Percentiles rank a stretch among this genome's conserved stretches.
These are phyloP conservation scores for Sorex fumeus DNA, from an alignment of 2,113 vertebrate genomes.

Conservation along the genomic window DNA sequence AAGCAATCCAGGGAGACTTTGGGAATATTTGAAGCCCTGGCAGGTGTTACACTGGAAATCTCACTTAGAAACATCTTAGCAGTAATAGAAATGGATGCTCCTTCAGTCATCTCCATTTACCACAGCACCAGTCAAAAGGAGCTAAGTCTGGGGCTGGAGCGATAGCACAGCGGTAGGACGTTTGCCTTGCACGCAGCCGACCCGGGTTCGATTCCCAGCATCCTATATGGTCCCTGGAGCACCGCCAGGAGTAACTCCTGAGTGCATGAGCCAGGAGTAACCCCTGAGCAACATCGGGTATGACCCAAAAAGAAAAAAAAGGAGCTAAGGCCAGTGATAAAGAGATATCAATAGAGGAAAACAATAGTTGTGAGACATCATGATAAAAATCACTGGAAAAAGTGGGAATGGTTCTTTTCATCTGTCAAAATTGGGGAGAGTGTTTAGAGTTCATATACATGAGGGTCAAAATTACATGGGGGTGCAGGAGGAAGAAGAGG, in stretches of 20 bases:
- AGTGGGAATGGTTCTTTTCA: not conserved
- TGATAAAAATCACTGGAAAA: rapidly evolving
- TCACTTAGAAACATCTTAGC: constrained; percentile 2
- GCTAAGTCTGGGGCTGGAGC: no score
- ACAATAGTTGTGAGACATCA: not conserved
- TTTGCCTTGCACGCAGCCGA: no score
- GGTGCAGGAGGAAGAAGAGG: no score
- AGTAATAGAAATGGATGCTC: not conserved
- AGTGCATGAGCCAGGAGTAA: no score
- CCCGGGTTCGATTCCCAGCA: no score
- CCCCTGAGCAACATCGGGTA: no score
- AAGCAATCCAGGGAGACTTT: not conserved
- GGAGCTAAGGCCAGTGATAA: not conserved
- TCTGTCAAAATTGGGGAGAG: not conserved
- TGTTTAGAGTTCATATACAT: not conserved
- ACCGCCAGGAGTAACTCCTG: no score
- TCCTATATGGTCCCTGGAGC: no score
- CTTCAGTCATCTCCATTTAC: not conserved
- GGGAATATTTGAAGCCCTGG: not conserved
- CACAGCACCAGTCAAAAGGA: not conserved
- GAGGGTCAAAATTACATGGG: no score
- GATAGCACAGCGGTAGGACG: no score
- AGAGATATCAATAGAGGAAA: not conserved
- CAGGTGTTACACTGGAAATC: not conserved
- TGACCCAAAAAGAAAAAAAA: no score